Evolutionary conservation across 2,888 invertebrate genomes (phyloP), one percentile per base, ranked within the genome.

Genomic region (Apodemia duryi): DNA sequence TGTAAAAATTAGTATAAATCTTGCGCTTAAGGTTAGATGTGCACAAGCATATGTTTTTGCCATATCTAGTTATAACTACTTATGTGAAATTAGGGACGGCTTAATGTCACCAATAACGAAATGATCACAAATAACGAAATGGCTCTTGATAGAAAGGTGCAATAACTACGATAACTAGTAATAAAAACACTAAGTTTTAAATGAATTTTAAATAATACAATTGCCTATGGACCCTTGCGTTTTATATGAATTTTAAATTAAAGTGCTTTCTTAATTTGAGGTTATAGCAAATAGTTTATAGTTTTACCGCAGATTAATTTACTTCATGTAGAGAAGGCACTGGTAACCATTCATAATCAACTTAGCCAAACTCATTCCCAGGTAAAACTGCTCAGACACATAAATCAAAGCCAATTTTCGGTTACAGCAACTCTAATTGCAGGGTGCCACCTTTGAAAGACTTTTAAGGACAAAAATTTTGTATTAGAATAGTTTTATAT

Each of bases 331-430:
- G 57, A 52, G 51, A 65, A 66, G 66, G 65, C 67, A 52, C 60
- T 64, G 67, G 67, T 68, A 67, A 67, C 67, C 65, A 67, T 68
- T 68, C 67, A 68, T 66, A 68, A 68, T 70, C 68, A 67, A 68
- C 66, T 70, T 70, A 70, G 65, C 63, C 21, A 49, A 66, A 63
- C 65, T 60, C 64, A 32, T 57, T 54, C 21, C 54, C 65, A 70
- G 73, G 75, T 69, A 71, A 75, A 83, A 83, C 80, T 83, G 81
- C 78, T 79, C 84, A 85, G 84, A 84, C 84, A 80, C 79, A 86
- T 86, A 86, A 86, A 88, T 88, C 85, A 84, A 72, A 66, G 69
- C 76, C 76, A 81, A 84, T 83, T 84, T 84, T 82, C 76, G 77
- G 72, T 75, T 77, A 82, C 80, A 77, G 79, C 81, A 81, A 78